Evolutionary conservation across 2,113 vertebrate species (phyloP).

Genomic region (Gavialis gangeticus): DNA sequence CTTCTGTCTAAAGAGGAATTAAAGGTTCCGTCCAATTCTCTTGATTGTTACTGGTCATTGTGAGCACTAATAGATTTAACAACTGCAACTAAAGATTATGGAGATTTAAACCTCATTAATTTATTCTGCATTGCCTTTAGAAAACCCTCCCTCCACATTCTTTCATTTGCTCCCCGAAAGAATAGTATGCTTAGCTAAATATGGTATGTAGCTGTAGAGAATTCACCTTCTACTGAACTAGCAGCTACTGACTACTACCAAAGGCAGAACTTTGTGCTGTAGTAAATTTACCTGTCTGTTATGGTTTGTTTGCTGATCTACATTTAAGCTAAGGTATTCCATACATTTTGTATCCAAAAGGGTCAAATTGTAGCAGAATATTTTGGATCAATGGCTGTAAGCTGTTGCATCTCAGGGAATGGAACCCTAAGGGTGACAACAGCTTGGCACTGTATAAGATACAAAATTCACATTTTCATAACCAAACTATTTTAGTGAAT

Average conservation of each 20-base stretch:
- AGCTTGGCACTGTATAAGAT: background rate
- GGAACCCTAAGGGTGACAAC: background rate
- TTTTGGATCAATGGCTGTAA: background rate
- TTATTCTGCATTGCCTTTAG: background rate
- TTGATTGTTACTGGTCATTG: background rate
- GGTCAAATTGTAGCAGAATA: background rate
- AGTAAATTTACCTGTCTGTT: background rate
- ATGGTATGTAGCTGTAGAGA: too few relatives aligned
- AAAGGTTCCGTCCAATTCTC: background rate
- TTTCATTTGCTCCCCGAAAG: too few relatives aligned
- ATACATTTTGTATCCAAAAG: background rate
- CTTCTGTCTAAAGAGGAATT: background rate
- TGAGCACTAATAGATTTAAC: background rate
- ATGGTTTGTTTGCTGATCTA: background rate
- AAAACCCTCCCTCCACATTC: background rate
- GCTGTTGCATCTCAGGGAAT: background rate
- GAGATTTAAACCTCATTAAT: background rate
- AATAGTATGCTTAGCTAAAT: too few relatives aligned
- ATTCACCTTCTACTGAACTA: too few relatives aligned
- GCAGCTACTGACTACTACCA: rapidly evolving
- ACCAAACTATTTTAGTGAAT: background rate
- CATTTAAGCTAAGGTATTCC: background rate
- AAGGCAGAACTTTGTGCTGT: background rate
- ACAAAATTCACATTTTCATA: background rate
- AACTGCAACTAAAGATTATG: background rate